Evolutionary conservation across 2,888 invertebrate genomes (phyloP).

Genomic region (Cremastobaeus sp.): DNA sequence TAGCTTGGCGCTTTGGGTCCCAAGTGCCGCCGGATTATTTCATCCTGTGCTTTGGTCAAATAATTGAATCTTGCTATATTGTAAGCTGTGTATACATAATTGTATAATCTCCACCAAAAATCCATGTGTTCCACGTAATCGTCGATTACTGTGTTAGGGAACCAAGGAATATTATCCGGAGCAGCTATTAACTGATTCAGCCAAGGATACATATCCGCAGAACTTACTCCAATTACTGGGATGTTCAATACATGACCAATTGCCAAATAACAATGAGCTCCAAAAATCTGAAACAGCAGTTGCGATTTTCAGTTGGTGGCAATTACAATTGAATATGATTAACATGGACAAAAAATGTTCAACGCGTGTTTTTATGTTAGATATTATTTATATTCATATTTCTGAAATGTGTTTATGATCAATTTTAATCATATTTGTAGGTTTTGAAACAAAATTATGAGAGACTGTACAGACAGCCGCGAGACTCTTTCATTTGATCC

Average conservation of each 20-base stretch:
- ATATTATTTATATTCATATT: no score
- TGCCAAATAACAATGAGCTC: slow-evolving; percentile 63
- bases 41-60: slow-evolving; percentile 50
- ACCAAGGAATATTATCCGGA: slow-evolving; percentile 64
- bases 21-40: slow-evolving; percentile 64
- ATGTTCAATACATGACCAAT: slow-evolving; percentile 64
- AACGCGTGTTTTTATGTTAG: no score
- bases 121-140: slow-evolving; percentile 45
- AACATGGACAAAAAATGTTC: neutral
- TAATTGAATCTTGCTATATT: slow-evolving; percentile 42
- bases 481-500: no score
- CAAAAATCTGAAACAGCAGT: slow-evolving; percentile 36
- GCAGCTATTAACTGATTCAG: slow-evolving; percentile 62
- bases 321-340: neutral
- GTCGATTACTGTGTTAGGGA: slow-evolving; percentile 52
- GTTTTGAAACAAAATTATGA: no score
- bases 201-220: slow-evolving; percentile 65
- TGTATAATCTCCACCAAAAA: slow-evolving; percentile 62
- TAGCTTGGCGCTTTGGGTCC: slow-evolving; percentile 72
- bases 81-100: slow-evolving; percentile 50
- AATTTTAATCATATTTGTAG: no score
- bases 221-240: slow-evolving; percentile 62
- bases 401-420: no score
- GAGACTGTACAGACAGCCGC: no score
- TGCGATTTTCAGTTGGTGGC: neutral